These are phyloP conservation scores for Acanthaster planci DNA, from an alignment of 35 echinoderm and acorn worm genomes.

Conservation along the genomic window DNA sequence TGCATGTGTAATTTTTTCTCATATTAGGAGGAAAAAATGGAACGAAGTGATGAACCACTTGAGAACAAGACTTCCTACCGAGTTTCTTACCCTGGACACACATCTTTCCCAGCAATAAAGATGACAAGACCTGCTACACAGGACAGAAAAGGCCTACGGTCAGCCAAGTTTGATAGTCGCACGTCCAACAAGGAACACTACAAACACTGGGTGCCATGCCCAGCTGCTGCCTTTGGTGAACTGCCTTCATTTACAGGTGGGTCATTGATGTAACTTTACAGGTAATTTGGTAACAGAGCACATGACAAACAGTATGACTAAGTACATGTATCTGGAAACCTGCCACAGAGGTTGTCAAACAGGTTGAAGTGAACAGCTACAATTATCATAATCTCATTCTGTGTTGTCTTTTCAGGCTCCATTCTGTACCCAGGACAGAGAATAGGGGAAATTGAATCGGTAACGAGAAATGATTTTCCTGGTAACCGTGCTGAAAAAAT, in stretches of 20 bases:
- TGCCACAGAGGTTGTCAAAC: too few relatives aligned
- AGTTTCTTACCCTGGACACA: conserved; percentile 72
- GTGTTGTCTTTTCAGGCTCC: conserved; percentile 62
- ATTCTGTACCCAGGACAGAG: conserved; percentile 90
- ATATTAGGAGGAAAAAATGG: conserved; percentile 59
- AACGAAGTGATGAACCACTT: conserved; percentile 63
- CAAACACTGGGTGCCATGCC: conserved; percentile 64
- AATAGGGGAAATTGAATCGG: conserved; percentile 76
- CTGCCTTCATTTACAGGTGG: conserved; percentile 93
- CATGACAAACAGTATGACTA: too few relatives aligned
- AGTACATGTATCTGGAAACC: too few relatives aligned
- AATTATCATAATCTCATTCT: background rate
- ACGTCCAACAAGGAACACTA: conserved; percentile 89
- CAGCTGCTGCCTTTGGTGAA: conserved; percentile 71
- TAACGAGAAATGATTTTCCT: conserved; percentile 71
- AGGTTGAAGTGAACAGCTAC: too few relatives aligned
- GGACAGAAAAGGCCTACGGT: conserved; percentile 28
- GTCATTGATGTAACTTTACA: too few relatives aligned
- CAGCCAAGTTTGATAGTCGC: conserved; percentile 85
- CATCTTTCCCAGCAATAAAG: conserved; percentile 70
- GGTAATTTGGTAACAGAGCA: background rate
- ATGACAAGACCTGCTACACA: conserved; percentile 50
- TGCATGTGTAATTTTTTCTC: background rate
- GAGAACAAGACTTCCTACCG: conserved; percentile 77
- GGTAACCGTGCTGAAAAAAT: conserved; percentile 35